Conservation (phyloP, 1,140 invertebrate genomes). For the Hestina assimilis region DNA sequence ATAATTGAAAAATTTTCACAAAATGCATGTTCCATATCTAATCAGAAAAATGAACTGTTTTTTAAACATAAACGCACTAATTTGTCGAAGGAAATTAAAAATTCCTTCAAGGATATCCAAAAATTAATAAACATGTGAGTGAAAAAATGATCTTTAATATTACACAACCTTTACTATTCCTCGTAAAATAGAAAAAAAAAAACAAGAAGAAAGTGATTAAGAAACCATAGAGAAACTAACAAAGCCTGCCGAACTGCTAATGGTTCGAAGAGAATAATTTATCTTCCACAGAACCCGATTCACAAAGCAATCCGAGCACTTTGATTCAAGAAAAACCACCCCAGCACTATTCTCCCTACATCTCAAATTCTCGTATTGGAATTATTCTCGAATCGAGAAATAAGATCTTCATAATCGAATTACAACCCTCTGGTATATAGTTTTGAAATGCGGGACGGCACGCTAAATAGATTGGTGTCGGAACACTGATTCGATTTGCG, state of each 20-base stretch:
- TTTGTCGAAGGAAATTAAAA: too few relatives aligned
- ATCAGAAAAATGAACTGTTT: too few relatives aligned
- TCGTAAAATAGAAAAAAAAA: neutral
- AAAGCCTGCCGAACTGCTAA: conserved; percentile 5
- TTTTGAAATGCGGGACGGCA: conserved; percentile 43
- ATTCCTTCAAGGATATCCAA: too few relatives aligned
- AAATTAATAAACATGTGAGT: too few relatives aligned
- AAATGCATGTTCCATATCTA: too few relatives aligned
- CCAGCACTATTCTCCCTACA: conserved; percentile 51
- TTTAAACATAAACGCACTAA: too few relatives aligned
- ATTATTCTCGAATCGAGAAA: conserved; percentile 58
- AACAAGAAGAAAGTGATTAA: neutral
- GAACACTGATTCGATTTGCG: conserved; percentile 26
- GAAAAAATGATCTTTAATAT: too few relatives aligned
- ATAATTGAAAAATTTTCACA: too few relatives aligned
- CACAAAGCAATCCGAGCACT: conserved; percentile 4
- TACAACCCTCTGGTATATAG: conserved; percentile 55
- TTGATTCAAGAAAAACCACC: conserved; percentile 32
- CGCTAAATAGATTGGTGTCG: conserved; percentile 32
- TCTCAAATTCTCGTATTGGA: conserved; percentile 45
- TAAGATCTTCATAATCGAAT: conserved; percentile 61
- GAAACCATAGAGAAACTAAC: conserved; percentile 6
- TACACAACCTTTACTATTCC: neutral
- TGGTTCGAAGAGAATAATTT: conserved; percentile 12
- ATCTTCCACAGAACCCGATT: conserved; percentile 9